phyloP scores from a whole-genome alignment of 2,888 invertebrate species.

The Drosophila anomalata region DNA sequence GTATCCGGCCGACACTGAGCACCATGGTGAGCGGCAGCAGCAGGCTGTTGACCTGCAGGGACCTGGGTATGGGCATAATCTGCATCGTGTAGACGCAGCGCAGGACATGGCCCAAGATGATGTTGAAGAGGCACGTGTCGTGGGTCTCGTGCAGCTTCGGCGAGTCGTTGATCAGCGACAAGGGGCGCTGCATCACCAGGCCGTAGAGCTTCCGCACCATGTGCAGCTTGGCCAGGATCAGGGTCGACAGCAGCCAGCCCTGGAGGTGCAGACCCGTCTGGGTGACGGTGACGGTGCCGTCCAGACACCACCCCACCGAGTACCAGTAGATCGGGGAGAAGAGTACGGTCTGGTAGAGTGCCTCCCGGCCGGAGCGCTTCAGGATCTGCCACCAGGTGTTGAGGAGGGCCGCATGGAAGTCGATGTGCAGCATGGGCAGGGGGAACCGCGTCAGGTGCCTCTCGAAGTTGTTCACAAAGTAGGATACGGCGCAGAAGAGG shows the following conservation, averaged over 20 bases:
- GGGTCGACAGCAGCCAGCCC: conserved; percentile 13
- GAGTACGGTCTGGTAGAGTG: neutral
- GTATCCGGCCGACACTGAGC: conserved; percentile 2
- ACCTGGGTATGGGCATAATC: neutral
- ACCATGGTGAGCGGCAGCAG: conserved; percentile 9
- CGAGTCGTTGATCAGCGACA: conserved; percentile 1
- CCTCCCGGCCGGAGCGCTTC: neutral
- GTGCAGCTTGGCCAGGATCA: conserved; percentile 15
- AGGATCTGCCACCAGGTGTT: neutral
- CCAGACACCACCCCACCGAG: neutral
- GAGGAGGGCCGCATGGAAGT: neutral
- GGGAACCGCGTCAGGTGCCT: conserved; percentile 5
- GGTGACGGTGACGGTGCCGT: neutral
- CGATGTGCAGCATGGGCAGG: conserved; percentile 14
- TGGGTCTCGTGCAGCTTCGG: neutral
- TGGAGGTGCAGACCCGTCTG: neutral
- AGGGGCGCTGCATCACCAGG: conserved; percentile 3
- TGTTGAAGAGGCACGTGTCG: neutral
- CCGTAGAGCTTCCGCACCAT: conserved; percentile 1
- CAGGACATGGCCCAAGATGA: neutral
- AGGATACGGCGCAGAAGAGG: conserved; percentile 1
- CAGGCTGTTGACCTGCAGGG: neutral
- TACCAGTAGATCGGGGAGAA: conserved; percentile 12
- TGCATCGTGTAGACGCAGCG: neutral
- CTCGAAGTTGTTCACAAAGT: conserved; percentile 1